phyloP scores from a whole-genome alignment of 2,888 invertebrate genomes.

The Mycalesis mineus region DNA sequence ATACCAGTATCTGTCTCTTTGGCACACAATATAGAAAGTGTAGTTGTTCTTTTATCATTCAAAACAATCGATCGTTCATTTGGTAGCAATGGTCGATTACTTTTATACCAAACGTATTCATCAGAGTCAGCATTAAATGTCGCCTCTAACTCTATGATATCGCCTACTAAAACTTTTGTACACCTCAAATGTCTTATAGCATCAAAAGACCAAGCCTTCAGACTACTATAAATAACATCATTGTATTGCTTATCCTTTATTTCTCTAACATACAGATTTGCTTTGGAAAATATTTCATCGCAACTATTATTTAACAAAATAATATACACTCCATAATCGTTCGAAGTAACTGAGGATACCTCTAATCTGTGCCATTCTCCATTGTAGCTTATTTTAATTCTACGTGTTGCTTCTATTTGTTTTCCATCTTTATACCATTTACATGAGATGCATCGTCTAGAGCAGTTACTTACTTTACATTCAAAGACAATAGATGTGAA shows the following conservation, averaged over 20 bases:
- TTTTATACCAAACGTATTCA: slow-evolving; percentile 37
- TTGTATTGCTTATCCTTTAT: slow-evolving; percentile 15
- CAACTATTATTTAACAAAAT: slow-evolving; percentile 28
- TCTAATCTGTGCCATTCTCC: slow-evolving; percentile 32
- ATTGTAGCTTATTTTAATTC: slow-evolving; percentile 28
- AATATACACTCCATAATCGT: slow-evolving; percentile 38
- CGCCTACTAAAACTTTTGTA: slow-evolving; percentile 29
- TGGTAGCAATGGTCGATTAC: slow-evolving; percentile 27
- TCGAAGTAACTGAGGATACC: slow-evolving; percentile 26
- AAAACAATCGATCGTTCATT: slow-evolving; percentile 29
- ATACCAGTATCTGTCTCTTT: slow-evolving; percentile 36
- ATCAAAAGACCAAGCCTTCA: slow-evolving; percentile 4
- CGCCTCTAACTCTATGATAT: slow-evolving; percentile 32
- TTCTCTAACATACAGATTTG: slow-evolving; percentile 33
- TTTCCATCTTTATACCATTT: slow-evolving; percentile 39
- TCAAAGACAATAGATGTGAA: slow-evolving; percentile 32
- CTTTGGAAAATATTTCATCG: slow-evolving; percentile 29
- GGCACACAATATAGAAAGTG: slow-evolving; percentile 31
- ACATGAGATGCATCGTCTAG: slow-evolving; percentile 21
- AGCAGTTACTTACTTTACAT: slow-evolving; percentile 31
- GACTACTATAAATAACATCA: slow-evolving; percentile 23
- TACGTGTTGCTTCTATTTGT: slow-evolving; percentile 20
- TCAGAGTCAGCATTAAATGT: slow-evolving; percentile 21
- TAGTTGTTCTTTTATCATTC: slow-evolving; percentile 20
- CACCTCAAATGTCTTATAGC: slow-evolving; percentile 31